A percentile compares a stretch with the other conserved stretches of the same genome.
Evolutionary conservation across 2,113 vertebrate species (phyloP).

Genomic region (Sceloporus undulatus): DNA sequence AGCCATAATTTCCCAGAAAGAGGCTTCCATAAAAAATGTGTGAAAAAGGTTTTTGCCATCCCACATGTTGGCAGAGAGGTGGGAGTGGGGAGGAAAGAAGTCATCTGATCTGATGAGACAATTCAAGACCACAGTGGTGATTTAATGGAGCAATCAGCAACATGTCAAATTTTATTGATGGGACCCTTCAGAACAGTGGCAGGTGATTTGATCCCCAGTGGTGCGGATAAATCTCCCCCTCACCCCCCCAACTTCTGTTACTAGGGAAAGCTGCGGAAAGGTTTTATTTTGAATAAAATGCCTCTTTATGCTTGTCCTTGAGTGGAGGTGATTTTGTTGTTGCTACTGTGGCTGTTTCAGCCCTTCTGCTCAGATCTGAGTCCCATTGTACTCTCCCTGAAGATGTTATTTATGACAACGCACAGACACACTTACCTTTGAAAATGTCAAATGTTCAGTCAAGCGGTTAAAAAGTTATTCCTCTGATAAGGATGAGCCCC

Average conservation of each 20-base stretch:
- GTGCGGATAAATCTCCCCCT: slow-evolving; percentile 72
- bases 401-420: slow-evolving; percentile 70
- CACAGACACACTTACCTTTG: slow-evolving; percentile 59
- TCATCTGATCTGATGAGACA: slow-evolving; percentile 73
- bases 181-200: slow-evolving; percentile 68
- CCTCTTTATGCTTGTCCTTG: slow-evolving; percentile 77
- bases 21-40: slow-evolving; percentile 67
- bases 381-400: slow-evolving; percentile 57
- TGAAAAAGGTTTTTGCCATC: slow-evolving; percentile 66
- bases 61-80: slow-evolving; percentile 45
- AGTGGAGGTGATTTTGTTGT: slow-evolving; percentile 57
- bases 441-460: slow-evolving; percentile 69
- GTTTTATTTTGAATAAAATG: slow-evolving; percentile 55
- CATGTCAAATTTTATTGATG: slow-evolving; percentile 81
- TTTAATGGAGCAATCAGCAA: slow-evolving; percentile 82
- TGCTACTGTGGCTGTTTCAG: slow-evolving; percentile 11
- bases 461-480: slow-evolving; percentile 61
- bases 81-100: slow-evolving; percentile 17
- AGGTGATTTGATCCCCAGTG: slow-evolving; percentile 76
- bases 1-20: slow-evolving; percentile 66
- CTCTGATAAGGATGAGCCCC: slow-evolving; percentile 58
- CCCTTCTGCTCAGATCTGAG: slow-evolving; percentile 68
- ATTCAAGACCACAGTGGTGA: slow-evolving; percentile 75
- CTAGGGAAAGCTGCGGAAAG: slow-evolving; percentile 38
- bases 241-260: slow-evolving; percentile 35